Percentiles rank a stretch among this genome's conserved stretches.
Evolutionary conservation across 1,140 invertebrate genomes (phyloP).

Genomic region (Cepaea nemoralis): DNA sequence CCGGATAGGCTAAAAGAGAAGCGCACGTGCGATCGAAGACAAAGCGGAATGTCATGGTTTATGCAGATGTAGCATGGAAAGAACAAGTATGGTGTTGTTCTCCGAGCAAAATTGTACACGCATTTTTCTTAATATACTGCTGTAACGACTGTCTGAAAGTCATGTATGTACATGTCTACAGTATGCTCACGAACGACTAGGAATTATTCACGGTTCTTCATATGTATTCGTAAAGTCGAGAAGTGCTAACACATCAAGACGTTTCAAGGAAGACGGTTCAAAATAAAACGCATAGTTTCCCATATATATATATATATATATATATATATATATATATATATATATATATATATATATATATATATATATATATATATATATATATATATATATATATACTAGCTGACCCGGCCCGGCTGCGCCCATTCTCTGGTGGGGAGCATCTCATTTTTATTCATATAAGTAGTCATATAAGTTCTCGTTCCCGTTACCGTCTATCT

Average conservation of each 20-base stretch:
- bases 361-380: too few relatives aligned
- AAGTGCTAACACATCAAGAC: neutral
- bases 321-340: too few relatives aligned
- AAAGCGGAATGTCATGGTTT: neutral
- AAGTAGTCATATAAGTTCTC: too few relatives aligned
- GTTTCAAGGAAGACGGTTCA: too few relatives aligned
- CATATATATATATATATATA: too few relatives aligned
- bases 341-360: too few relatives aligned
- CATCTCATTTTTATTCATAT: too few relatives aligned
- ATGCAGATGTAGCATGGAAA: neutral
- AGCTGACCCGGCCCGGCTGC: too few relatives aligned
- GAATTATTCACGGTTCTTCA: neutral
- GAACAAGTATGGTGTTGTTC: neutral
- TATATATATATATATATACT: too few relatives aligned
- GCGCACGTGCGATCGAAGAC: slow-evolving; percentile 17
- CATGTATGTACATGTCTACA: neutral
- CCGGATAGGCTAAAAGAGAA: neutral
- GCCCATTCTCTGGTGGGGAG: too few relatives aligned
- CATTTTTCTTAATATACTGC: neutral
- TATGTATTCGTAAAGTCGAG: neutral
- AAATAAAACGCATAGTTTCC: too few relatives aligned
- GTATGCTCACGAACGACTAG: neutral
- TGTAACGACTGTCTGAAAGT: neutral
- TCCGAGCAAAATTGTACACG: neutral
- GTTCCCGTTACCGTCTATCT: too few relatives aligned